A percentile compares a stretch with the other conserved stretches of the same genome.
Conservation (phyloP, 1,140 invertebrate genomes). For the Penaeus indicus region DNA sequence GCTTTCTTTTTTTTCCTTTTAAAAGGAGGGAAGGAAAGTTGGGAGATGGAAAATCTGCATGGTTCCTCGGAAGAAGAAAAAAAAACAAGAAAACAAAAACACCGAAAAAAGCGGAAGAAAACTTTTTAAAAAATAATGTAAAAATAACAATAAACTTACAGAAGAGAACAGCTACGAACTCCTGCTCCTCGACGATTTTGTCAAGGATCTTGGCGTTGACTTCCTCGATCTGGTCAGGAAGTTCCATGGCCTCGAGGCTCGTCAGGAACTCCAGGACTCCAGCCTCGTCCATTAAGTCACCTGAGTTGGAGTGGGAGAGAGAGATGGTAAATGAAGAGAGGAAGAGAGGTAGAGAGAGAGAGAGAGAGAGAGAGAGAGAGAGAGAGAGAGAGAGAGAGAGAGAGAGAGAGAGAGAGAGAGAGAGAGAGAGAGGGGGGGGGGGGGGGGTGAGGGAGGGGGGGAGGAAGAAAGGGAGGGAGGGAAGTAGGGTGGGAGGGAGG, state of each 20-base stretch:
- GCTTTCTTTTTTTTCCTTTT: no score
- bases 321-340: no score
- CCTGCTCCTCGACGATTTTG: constrained; percentile 92
- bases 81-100: not conserved
- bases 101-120: not conserved
- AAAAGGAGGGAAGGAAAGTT: no score
- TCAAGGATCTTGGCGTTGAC: constrained; percentile 91
- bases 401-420: no score
- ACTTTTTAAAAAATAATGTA: not conserved
- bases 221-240: constrained; percentile 95
- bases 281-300: constrained; percentile 94
- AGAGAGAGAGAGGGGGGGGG: no score
- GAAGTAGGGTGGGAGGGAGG: no score
- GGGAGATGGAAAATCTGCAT: no score
- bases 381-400: no score
- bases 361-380: no score
- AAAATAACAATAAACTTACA: constrained; percentile 81
- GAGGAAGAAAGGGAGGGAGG: no score
- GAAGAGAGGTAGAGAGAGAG: no score
- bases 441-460: no score
- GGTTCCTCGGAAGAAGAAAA: not conserved
- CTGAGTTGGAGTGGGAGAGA: constrained; percentile 70
- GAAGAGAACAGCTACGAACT: constrained; percentile 93
- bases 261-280: constrained; percentile 91
- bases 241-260: constrained; percentile 92